Percentiles rank a stretch among this genome's conserved stretches.
Evolutionary conservation across 2,113 vertebrate species (phyloP).

Genomic region (Hippocampus mohnikei): DNA sequence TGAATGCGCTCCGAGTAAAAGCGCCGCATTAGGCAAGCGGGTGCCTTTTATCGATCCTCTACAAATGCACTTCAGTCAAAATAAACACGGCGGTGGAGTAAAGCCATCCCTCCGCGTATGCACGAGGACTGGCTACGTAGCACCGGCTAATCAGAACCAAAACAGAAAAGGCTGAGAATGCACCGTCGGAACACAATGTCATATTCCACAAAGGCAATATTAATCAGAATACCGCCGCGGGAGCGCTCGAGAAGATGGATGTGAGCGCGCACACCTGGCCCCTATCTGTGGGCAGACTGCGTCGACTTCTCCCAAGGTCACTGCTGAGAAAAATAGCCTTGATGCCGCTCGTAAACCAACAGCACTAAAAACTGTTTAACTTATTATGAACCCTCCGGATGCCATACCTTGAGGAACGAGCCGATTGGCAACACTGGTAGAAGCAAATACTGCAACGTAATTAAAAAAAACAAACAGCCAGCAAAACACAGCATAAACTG

Average conservation of each 20-base stretch:
- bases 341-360: conserved; percentile 56
- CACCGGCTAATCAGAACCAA: not conserved
- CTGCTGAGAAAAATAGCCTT: conserved; percentile 61
- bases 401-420: not conserved
- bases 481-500: conserved; percentile 16
- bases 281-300: conserved; percentile 22
- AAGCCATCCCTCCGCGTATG: not conserved
- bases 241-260: not conserved
- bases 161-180: not conserved
- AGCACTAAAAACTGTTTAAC: conserved; percentile 1
- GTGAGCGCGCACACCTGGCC: conserved; percentile 14
- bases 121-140: not conserved
- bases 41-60: not conserved
- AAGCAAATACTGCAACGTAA: conserved; percentile 9
- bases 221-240: not conserved
- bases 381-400: not conserved
- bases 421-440: conserved; percentile 3
- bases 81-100: not conserved
- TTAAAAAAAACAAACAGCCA: conserved; percentile 25
- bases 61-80: not conserved
- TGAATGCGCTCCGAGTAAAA: not conserved
- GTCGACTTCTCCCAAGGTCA: conserved; percentile 61
- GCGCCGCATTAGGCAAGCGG: not conserved
- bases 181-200: not conserved
- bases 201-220: not conserved